A percentile compares a stretch with the other conserved stretches of the same genome.
Evolutionary conservation across 2,113 vertebrate species (phyloP).

Genomic region (Chrysochloris asiatica): DNA sequence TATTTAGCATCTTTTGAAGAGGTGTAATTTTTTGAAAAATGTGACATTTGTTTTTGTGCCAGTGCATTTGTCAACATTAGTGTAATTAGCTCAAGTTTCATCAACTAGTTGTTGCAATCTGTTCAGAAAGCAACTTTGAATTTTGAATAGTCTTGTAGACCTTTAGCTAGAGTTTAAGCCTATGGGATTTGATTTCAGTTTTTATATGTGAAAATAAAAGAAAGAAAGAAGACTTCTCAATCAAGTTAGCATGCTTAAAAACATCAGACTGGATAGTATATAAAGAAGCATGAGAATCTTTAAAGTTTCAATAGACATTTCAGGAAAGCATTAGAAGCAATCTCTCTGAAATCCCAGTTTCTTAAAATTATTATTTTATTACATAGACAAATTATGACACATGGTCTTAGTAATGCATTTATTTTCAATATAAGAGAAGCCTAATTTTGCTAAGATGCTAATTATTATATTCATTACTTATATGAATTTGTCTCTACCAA

Average conservation of each 20-base stretch:
- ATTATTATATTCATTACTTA: constrained; percentile 61
- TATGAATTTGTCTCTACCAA: constrained; percentile 81
- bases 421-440: constrained; percentile 60
- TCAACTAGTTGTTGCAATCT: constrained; percentile 86
- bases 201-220: not conserved
- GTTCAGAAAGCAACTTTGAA: constrained; percentile 84
- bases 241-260: not conserved
- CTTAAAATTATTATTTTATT: constrained; percentile 1
- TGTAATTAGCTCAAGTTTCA: constrained; percentile 88
- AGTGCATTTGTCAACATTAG: constrained; percentile 87
- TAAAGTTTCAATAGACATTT: not conserved
- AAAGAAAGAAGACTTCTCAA: not conserved
- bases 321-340: not conserved
- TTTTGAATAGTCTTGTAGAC: constrained; percentile 82
- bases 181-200: constrained; percentile 32
- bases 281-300: not conserved
- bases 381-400: not conserved
- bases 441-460: constrained; percentile 35
- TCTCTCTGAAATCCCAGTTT: not conserved
- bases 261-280: not conserved
- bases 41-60: constrained; percentile 80
- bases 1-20: constrained; percentile 82
- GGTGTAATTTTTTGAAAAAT: constrained; percentile 78
- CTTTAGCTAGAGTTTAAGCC: constrained; percentile 66
- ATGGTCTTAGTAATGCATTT: not conserved